These are phyloP conservation scores for Achroia grisella DNA, from an alignment of 1,140 invertebrate species.

Conservation along the genomic window DNA sequence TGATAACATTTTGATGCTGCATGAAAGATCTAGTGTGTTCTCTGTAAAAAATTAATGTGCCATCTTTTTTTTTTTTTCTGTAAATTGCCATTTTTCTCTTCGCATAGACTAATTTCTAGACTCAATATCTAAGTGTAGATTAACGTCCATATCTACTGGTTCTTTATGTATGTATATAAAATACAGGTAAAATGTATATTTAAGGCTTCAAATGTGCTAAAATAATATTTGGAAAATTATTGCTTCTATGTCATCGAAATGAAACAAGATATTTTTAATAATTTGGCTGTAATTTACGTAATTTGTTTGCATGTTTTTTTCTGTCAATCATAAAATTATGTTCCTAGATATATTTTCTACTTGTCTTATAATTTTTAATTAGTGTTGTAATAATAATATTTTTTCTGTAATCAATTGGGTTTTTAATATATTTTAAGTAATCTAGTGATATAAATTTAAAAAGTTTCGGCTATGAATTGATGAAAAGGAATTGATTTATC, in stretches of 20 bases:
- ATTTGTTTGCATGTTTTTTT: not conserved
- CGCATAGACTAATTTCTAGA: slow-evolving; percentile 32
- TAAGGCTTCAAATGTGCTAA: slow-evolving; percentile 16
- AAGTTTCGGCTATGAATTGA: slow-evolving; percentile 13
- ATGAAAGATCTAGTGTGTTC: slow-evolving; percentile 42
- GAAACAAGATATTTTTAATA: not conserved
- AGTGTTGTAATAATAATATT: not conserved
- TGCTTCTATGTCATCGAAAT: slow-evolving; percentile 11
- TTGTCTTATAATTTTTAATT: too few species aligned
- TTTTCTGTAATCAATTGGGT: too few species aligned
- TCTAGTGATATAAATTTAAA: too few species aligned
- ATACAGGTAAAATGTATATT: slow-evolving; percentile 16
- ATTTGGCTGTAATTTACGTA: not conserved
- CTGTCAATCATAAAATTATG: not conserved
- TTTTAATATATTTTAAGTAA: too few species aligned
- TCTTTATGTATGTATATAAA: slow-evolving; percentile 18
- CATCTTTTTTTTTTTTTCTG: slow-evolving; percentile 50
- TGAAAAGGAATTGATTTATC: slow-evolving; percentile 6
- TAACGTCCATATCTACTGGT: slow-evolving; percentile 25
- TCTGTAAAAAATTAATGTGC: slow-evolving; percentile 64
- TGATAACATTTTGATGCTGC: slow-evolving; percentile 28
- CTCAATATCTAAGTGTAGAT: slow-evolving; percentile 13
- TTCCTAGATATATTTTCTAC: not conserved
- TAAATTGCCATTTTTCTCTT: slow-evolving; percentile 51
- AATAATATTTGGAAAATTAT: slow-evolving; percentile 17